A percentile compares a stretch with the other conserved stretches of the same genome.
Evolutionary conservation across 2,797 vertebrate species (phyloP).

Genomic region (Phrynocephalus guinanensis): DNA sequence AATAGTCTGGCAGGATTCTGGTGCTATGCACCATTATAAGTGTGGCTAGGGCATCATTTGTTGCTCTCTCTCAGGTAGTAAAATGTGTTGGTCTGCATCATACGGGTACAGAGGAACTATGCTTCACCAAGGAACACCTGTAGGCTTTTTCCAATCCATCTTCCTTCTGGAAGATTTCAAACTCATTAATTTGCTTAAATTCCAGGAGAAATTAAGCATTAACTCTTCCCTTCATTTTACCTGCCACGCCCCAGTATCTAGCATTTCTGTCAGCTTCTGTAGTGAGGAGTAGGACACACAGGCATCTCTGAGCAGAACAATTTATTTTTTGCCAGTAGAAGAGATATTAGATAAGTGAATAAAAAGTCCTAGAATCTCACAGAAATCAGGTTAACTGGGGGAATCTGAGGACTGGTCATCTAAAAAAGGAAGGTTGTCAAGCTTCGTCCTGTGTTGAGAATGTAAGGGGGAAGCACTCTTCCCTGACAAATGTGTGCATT

Average conservation of each 20-base stretch:
- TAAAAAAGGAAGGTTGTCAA: background rate
- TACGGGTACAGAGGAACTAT: background rate
- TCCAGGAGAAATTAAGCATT: background rate
- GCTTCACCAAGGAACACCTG: background rate
- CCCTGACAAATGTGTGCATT: slow-evolving; percentile 42
- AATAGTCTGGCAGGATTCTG: background rate
- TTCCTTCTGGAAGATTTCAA: background rate
- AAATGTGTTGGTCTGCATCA: background rate
- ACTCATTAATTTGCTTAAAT: background rate
- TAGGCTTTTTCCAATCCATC: background rate
- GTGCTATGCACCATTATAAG: background rate
- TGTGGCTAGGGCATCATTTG: background rate
- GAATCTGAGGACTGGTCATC: background rate
- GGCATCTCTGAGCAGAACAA: background rate
- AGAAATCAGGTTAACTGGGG: background rate
- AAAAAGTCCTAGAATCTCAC: background rate
- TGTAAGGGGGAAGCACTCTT: slow-evolving; percentile 49
- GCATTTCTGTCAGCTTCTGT: too few relatives aligned
- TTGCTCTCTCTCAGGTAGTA: background rate
- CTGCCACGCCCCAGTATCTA: too few relatives aligned
- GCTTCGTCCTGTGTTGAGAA: slow-evolving; percentile 57
- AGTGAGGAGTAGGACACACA: background rate
- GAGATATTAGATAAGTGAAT: background rate
- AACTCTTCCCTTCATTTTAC: background rate
- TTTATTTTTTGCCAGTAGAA: background rate